Base-by-base conservation (phyloP, 37 sponge, comb jelly and placozoan genomes). In the Eunapius fragilis region DNA sequence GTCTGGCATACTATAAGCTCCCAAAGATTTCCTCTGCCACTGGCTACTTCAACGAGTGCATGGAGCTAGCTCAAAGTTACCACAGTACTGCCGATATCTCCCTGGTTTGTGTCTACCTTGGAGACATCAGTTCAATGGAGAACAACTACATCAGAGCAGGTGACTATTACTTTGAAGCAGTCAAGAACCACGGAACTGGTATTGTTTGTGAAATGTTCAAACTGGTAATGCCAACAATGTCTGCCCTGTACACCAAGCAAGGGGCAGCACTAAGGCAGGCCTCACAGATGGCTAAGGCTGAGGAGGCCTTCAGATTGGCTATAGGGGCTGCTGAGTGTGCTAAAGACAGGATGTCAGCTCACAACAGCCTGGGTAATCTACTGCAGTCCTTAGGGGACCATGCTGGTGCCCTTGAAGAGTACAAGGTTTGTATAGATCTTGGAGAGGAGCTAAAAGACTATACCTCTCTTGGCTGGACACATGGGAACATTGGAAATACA, bases 401-500 rank as follows among this genome's bases (percentile, higher is more conserved):
- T 36, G 67, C 69, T 23, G 81, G 49, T 12, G 85, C 94, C 31
- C 49, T 90, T 27, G 69, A 75, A 6, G 82, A 94, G 27, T 94
- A 90, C 69, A 48, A 85, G 28, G 10, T 76, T 14, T 81, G 86
- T 34, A 71, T 94, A 0, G 67, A 78, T 3, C 74, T 90, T 0
- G 45, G 88, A 22, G 75, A 85, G 58, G 49, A 88, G 35, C 68
- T 87, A 3, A 25, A 71, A 24, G 91, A 94, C 31, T 23, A 80
- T 27, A 47, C 82, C 2, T 87, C 91, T 35, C 78, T 84, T 12
- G 91, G 88, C 4, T 94, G 94, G 94, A 80, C 91, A 22, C 82
- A 94, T 80, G 94, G 91, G 25, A 94, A 94, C 83, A 70, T 90
- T 23, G 94, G 94, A 25, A 94, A 90, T 90, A 86, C 94, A 25